A percentile compares a stretch with the other conserved stretches of the same genome.
Conservation (phyloP, 2,888 invertebrate species). For the Torymus auratus region DNA sequence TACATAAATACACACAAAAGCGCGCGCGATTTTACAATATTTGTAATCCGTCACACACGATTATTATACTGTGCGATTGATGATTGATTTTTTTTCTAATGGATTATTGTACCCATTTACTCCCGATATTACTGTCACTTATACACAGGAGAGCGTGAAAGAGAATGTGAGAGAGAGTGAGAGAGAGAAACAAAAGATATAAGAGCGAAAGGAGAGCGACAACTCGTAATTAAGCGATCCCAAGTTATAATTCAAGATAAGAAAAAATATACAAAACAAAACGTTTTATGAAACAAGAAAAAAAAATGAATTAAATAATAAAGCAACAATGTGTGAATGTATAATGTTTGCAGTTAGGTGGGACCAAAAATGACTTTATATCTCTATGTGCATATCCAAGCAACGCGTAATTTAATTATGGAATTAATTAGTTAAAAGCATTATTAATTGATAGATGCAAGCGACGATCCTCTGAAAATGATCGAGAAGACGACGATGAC, state of each 20-base stretch:
- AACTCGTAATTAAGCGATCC: constrained; percentile 45
- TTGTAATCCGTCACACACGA: constrained; percentile 44
- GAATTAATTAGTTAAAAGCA: constrained; percentile 75
- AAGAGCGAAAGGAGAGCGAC: not conserved
- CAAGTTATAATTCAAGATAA: constrained; percentile 39
- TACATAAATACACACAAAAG: constrained; percentile 41
- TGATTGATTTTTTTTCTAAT: constrained; percentile 45
- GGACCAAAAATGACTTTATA: constrained; percentile 77
- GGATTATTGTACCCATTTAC: constrained; percentile 43
- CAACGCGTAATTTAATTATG: constrained; percentile 76
- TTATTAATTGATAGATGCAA: constrained; percentile 71
- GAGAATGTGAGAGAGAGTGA: constrained; percentile 9
- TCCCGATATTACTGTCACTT: constrained; percentile 51
- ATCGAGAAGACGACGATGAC: constrained; percentile 68
- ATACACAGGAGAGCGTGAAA: constrained; percentile 33
- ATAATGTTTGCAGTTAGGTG: constrained; percentile 76
- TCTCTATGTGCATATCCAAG: constrained; percentile 77
- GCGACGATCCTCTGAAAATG: constrained; percentile 64
- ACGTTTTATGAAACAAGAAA: constrained; percentile 49
- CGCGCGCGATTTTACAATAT: constrained; percentile 54
- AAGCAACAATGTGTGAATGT: constrained; percentile 73
- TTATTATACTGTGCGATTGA: constrained; percentile 41
- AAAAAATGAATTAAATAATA: constrained; percentile 39
- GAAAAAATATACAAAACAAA: constrained; percentile 52
- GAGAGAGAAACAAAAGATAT: not conserved